Evolutionary conservation across 2,888 invertebrate species (phyloP).

Genomic region (Diarsia brunnea): DNA sequence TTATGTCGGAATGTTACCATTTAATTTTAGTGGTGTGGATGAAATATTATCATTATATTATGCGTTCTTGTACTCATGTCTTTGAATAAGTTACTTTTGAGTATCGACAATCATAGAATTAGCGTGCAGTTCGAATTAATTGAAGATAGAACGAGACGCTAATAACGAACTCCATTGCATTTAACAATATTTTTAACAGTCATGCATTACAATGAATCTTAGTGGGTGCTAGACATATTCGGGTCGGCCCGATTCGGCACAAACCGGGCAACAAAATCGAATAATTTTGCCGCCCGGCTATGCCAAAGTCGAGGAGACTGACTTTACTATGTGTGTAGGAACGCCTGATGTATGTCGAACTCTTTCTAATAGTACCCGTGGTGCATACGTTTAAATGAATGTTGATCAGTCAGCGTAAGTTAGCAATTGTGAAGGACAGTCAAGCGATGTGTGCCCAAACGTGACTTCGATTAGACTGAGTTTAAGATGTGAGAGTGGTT

Average conservation of each 20-base stretch:
- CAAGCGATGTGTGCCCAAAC: constrained; percentile 16
- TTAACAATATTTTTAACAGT: constrained; percentile 2
- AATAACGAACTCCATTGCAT: constrained; percentile 6
- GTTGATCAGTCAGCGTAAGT: constrained; percentile 22
- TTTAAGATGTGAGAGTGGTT: constrained; percentile 69
- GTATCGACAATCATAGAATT: constrained; percentile 5
- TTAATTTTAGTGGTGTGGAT: constrained; percentile 52
- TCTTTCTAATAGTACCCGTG: neutral
- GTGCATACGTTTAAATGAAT: constrained; percentile 11
- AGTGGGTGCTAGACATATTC: neutral
- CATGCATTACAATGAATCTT: neutral
- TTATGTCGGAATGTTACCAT: constrained; percentile 63
- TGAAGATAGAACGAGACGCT: neutral
- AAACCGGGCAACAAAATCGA: neutral
- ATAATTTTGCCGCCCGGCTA: neutral
- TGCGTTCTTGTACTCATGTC: constrained; percentile 33
- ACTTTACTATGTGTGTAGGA: neutral
- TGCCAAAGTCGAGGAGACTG: neutral
- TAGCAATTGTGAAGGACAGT: constrained; percentile 9
- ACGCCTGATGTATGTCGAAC: constrained; percentile 17
- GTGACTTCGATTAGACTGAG: constrained; percentile 57
- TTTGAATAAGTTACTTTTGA: constrained; percentile 15
- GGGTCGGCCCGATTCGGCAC: neutral
- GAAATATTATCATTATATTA: constrained; percentile 36
- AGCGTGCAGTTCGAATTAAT: constrained; percentile 40